A percentile compares a stretch with the other conserved stretches of the same genome.
These are phyloP conservation scores for Syngnathus acus DNA, from an alignment of 2,797 vertebrate species.

Conservation along the genomic window DNA sequence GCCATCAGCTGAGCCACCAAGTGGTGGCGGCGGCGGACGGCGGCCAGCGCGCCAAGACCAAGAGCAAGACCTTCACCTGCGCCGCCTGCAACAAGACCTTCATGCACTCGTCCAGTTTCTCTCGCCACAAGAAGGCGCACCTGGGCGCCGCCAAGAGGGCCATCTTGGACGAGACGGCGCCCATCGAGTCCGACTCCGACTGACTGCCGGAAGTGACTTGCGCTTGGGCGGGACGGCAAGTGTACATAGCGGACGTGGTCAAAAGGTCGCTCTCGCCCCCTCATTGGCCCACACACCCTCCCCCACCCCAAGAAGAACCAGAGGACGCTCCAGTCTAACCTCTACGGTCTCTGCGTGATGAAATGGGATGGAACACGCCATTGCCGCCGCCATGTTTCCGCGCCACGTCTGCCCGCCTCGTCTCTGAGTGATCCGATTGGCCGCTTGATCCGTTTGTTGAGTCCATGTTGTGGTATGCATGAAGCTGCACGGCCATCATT, in stretches of 20 bases:
- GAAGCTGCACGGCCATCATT: slow-evolving; percentile 48
- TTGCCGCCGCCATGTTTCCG: background rate
- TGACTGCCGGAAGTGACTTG: slow-evolving; percentile 32
- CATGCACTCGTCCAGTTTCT: slow-evolving; percentile 72
- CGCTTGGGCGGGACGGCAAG: slow-evolving; percentile 8
- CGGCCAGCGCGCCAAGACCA: slow-evolving; percentile 45
- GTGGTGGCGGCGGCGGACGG: background rate
- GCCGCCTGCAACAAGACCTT: slow-evolving; percentile 67
- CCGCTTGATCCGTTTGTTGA: slow-evolving; percentile 10
- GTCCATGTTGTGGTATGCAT: slow-evolving; percentile 37
- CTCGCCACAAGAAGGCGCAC: slow-evolving; percentile 70
- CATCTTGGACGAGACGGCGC: slow-evolving; percentile 59
- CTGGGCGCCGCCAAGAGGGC: slow-evolving; percentile 48
- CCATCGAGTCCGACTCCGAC: slow-evolving; percentile 68
- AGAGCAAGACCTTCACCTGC: slow-evolving; percentile 62
- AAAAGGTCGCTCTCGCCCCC: slow-evolving; percentile 22
- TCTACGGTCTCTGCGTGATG: background rate
- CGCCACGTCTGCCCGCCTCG: background rate
- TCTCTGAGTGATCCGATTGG: slow-evolving; percentile 11
- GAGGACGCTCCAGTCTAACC: background rate
- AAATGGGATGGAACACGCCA: background rate
- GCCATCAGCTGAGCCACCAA: slow-evolving; percentile 58
- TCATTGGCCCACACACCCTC: slow-evolving; percentile 19
- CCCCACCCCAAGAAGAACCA: slow-evolving; percentile 12
- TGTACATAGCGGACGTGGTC: slow-evolving; percentile 50